These are phyloP conservation scores for Lutraria lutraria DNA, from an alignment of 2,888 invertebrate species.

Conservation along the genomic window DNA sequence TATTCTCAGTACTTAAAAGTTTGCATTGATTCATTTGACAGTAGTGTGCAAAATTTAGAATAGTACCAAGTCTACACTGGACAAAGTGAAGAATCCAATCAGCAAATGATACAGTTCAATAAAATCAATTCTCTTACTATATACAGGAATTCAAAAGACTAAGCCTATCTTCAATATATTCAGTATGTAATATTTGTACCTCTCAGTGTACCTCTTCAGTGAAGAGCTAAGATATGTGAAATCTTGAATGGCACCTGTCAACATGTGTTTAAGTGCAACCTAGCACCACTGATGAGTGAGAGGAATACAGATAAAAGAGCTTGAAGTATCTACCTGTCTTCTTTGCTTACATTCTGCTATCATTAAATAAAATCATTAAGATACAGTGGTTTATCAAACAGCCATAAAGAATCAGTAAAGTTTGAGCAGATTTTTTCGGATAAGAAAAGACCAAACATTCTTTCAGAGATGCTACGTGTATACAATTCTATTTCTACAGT, in stretches of 20 bases:
- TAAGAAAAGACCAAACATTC: too few species aligned
- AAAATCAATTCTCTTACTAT: background rate
- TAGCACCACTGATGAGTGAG: background rate
- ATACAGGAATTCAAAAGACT: background rate
- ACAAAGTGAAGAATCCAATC: background rate
- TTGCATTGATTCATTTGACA: too few species aligned
- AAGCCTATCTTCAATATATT: background rate
- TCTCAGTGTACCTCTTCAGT: conserved; percentile 8
- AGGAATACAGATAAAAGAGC: too few species aligned
- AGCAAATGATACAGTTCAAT: background rate
- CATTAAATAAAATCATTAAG: background rate
- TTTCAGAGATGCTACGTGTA: too few species aligned
- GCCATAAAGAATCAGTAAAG: background rate
- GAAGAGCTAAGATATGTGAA: background rate
- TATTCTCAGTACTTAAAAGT: too few species aligned
- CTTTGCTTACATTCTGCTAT: background rate
- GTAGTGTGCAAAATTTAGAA: too few species aligned
- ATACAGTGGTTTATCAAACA: background rate
- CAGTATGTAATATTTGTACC: background rate
- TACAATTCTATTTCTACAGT: too few species aligned
- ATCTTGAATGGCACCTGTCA: background rate
- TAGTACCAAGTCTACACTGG: too few species aligned
- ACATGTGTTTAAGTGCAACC: background rate
- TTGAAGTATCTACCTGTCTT: conserved; percentile 16
- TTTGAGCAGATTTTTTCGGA: background rate